Conservation (phyloP, 2,113 vertebrate species). For the Illadopsis cleaveri region DNA sequence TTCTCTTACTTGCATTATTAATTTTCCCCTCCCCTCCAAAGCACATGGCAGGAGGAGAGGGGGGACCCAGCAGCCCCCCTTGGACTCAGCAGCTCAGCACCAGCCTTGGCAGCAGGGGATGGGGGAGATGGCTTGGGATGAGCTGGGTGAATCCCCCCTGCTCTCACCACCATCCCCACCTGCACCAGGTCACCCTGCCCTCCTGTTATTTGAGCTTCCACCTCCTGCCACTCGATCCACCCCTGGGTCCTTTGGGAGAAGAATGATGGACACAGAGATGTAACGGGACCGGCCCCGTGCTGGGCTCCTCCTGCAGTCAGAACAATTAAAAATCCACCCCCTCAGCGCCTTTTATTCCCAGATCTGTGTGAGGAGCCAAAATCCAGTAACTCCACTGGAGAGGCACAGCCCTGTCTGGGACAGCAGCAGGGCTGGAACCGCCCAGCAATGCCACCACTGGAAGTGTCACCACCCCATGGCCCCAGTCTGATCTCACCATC, state of each 20-base stretch:
- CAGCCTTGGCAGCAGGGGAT: neutral
- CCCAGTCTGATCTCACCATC: neutral
- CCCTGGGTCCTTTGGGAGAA: neutral
- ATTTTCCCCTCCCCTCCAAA: neutral
- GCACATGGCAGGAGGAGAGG: rapidly evolving
- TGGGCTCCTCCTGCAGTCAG: neutral
- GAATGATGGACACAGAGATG: rapidly evolving
- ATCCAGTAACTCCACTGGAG: rapidly evolving
- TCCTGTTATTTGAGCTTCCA: neutral
- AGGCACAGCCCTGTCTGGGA: neutral
- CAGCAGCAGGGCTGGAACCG: neutral
- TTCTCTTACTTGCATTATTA: neutral
- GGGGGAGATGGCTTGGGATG: rapidly evolving
- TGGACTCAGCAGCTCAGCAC: neutral
- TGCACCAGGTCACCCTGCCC: rapidly evolving
- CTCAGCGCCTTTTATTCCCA: neutral
- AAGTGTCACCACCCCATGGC: rapidly evolving
- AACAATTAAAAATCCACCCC: neutral
- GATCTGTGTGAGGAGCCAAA: neutral
- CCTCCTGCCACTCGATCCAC: neutral
- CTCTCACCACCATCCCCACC: neutral
- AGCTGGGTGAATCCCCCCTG: neutral
- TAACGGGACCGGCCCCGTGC: rapidly evolving
- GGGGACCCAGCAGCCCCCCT: neutral
- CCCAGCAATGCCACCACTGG: neutral